Percentiles rank a stretch among this genome's conserved stretches.
phyloP scores from a whole-genome alignment of 2,888 invertebrate species.

The Drosophila dives region DNA sequence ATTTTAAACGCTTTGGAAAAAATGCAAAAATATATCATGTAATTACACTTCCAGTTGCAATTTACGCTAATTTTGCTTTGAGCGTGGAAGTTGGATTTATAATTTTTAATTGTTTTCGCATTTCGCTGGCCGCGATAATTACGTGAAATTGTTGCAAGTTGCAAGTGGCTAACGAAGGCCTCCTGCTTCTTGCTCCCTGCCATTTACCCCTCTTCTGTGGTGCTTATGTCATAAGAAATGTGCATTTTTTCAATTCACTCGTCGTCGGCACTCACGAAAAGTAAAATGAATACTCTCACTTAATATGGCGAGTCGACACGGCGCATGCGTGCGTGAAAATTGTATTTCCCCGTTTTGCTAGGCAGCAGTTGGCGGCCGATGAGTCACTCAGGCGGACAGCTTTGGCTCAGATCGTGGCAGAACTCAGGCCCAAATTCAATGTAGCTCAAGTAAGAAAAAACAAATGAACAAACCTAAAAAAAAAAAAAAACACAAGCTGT shows the following conservation, averaged over 20 bases:
- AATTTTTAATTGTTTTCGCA: constrained; percentile 57
- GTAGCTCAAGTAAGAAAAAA: constrained; percentile 36
- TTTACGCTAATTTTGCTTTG: constrained; percentile 53
- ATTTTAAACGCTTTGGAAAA: constrained; percentile 31
- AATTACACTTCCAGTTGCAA: constrained; percentile 61
- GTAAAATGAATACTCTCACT: constrained; percentile 77
- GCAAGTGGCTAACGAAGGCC: constrained; percentile 26
- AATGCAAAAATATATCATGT: constrained; percentile 42
- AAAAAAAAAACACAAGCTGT: constrained; percentile 48
- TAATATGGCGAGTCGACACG: constrained; percentile 47
- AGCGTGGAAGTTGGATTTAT: constrained; percentile 56
- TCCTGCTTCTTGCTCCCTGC: constrained; percentile 7
- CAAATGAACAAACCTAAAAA: constrained; percentile 25
- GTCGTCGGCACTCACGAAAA: constrained; percentile 44
- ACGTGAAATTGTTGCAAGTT: constrained; percentile 50
- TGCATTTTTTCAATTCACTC: constrained; percentile 15
- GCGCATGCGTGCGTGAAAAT: constrained; percentile 79
- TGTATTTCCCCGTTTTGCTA: constrained; percentile 65
- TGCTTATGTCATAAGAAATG: constrained; percentile 61
- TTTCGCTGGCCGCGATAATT: constrained; percentile 48
- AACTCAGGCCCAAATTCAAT: constrained; percentile 45
- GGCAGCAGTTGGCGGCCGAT: constrained; percentile 10
- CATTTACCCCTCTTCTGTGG: background rate
- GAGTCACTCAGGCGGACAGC: constrained; percentile 40
- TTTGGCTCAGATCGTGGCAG: constrained; percentile 23